Conservation (phyloP, 2,888 invertebrate species). For the Pimpla rufipes region DNA sequence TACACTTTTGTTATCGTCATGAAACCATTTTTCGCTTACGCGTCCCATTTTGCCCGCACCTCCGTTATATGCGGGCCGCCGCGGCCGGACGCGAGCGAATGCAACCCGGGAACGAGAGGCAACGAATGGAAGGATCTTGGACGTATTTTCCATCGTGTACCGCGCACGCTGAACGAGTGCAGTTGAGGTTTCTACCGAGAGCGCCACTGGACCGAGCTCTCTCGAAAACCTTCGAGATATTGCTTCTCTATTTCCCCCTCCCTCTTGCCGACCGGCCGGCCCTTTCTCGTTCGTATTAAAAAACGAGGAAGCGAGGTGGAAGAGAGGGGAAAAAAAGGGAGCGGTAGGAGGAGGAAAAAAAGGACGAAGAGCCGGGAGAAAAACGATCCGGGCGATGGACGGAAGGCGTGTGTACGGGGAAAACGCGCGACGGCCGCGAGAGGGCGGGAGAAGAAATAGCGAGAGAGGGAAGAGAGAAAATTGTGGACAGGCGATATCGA, state of each 20-base stretch:
- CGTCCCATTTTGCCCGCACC: too few relatives aligned
- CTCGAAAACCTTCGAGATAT: constrained; percentile 54
- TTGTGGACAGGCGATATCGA: constrained; percentile 64
- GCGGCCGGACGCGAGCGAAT: constrained; percentile 19
- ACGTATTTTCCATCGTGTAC: constrained; percentile 50
- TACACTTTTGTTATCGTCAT: too few relatives aligned
- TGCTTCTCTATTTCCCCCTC: constrained; percentile 49
- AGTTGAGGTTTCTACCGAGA: constrained; percentile 7
- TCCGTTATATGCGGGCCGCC: neutral
- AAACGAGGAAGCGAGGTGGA: constrained; percentile 28
- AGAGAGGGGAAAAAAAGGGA: neutral
- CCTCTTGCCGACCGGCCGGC: neutral
- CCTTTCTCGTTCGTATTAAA: constrained; percentile 49
- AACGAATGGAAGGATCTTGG: constrained; percentile 40
- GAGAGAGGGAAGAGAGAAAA: constrained; percentile 45
- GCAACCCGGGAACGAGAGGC: constrained; percentile 1
- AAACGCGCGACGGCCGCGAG: constrained; percentile 48
- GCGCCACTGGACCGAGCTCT: constrained; percentile 37
- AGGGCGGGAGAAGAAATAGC: constrained; percentile 25
- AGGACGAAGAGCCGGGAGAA: neutral
- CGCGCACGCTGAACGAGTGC: constrained; percentile 33
- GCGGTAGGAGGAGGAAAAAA: neutral
- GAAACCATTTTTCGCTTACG: too few relatives aligned
- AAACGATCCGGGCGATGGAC: constrained; percentile 40
- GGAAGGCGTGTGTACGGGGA: constrained; percentile 39